Percentiles rank a stretch among this genome's conserved stretches.
phyloP scores from a whole-genome alignment of 1,140 invertebrate species.

The Tetraneura akinire region DNA sequence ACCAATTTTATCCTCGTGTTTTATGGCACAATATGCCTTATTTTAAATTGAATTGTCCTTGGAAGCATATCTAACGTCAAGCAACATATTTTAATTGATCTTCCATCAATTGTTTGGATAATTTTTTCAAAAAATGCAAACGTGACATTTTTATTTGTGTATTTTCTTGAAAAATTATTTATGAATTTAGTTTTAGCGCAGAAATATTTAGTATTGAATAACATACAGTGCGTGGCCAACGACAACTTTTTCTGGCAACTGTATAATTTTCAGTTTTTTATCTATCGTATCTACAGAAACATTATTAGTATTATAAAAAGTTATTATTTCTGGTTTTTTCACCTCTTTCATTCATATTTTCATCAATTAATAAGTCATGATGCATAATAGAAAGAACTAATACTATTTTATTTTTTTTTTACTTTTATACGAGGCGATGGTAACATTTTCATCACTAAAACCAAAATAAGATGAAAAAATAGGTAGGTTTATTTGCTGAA shows the following conservation, averaged over 20 bases:
- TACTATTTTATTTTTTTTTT: conserved; percentile 4
- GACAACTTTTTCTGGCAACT: conserved; percentile 4
- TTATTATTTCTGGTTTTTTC: too few species aligned
- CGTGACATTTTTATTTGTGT: conserved; percentile 9
- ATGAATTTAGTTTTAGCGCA: background rate
- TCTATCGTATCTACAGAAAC: background rate
- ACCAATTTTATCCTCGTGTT: background rate
- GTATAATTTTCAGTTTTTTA: conserved; percentile 8
- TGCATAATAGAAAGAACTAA: conserved; percentile 17
- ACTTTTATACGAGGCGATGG: background rate
- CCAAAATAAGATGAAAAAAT: conserved; percentile 4
- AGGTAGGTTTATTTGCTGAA: background rate
- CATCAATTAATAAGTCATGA: conserved; percentile 6
- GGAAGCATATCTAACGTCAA: background rate
- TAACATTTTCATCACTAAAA: conserved; percentile 25
- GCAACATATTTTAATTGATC: conserved; percentile 12
- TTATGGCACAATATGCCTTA: conserved; percentile 2
- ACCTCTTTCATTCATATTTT: background rate
- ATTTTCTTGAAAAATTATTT: conserved; percentile 23
- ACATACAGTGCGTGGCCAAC: background rate
- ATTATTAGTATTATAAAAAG: conserved; percentile 15
- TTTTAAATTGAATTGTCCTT: background rate
- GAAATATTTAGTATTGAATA: conserved; percentile 20
- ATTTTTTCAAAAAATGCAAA: background rate
- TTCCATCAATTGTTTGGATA: conserved; percentile 2